phyloP scores from a whole-genome alignment of 2,797 vertebrate genomes.

The Eulemur albifrons region DNA sequence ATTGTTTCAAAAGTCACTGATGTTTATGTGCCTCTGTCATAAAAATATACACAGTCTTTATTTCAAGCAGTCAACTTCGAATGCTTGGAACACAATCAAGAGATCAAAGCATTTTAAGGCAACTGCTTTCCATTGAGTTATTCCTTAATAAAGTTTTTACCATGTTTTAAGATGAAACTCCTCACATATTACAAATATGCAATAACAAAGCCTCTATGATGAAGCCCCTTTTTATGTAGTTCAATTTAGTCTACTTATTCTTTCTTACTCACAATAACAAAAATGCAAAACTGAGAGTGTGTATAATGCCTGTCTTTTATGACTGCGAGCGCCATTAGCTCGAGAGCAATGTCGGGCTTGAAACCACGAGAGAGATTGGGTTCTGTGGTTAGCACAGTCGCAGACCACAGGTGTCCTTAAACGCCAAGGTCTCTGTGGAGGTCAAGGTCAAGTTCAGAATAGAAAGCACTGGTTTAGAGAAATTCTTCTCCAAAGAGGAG shows the following conservation, averaged over 20 bases:
- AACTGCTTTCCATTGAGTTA: background rate
- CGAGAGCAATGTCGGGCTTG: conserved; percentile 73
- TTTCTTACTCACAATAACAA: conserved; percentile 52
- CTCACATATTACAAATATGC: background rate
- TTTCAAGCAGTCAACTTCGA: background rate
- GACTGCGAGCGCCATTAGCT: conserved; percentile 83
- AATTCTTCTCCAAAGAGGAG: conserved; percentile 7
- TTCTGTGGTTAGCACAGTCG: conserved; percentile 85
- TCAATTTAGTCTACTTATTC: conserved; percentile 35
- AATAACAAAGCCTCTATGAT: fast-evolving
- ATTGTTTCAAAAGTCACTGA: background rate
- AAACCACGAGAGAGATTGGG: conserved; percentile 85
- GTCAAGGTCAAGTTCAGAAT: conserved; percentile 89
- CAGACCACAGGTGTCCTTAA: conserved; percentile 86
- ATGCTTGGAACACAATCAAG: background rate
- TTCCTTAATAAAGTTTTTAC: background rate
- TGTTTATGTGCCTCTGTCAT: background rate
- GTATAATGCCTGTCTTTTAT: conserved; percentile 74
- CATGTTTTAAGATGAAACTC: background rate
- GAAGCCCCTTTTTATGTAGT: background rate
- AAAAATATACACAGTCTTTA: background rate
- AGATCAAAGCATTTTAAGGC: background rate
- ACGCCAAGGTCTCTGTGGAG: conserved; percentile 78
- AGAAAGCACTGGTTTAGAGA: conserved; percentile 31
- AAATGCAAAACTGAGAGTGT: conserved; percentile 63